phyloP scores from a whole-genome alignment of 2,113 vertebrate genomes.

The Phalacrocorax aristotelis region DNA sequence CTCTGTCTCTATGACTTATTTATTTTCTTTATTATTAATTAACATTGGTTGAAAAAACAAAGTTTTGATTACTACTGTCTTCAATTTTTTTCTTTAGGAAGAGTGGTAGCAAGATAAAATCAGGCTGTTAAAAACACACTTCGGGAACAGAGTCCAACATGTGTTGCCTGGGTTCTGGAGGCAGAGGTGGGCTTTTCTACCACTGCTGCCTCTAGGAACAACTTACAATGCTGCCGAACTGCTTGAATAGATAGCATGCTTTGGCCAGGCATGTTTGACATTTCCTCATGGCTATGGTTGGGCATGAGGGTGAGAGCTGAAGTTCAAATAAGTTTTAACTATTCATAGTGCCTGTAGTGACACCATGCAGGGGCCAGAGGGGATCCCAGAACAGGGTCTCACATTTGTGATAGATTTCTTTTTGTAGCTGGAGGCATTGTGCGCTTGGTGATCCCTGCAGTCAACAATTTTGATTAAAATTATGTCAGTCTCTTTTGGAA shows the following conservation, averaged over 20 bases:
- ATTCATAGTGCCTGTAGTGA: neutral
- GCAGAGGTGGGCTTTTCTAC: neutral
- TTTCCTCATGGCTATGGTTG: neutral
- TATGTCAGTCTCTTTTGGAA: neutral
- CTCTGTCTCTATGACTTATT: neutral
- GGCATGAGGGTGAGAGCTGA: neutral
- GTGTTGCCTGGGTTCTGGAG: neutral
- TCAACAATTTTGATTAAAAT: neutral
- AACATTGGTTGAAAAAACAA: neutral
- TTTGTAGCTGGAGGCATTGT: neutral
- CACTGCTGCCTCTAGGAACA: neutral
- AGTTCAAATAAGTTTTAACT: neutral
- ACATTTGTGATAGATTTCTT: neutral
- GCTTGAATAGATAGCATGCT: neutral
- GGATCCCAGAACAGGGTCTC: neutral
- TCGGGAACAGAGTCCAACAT: neutral
- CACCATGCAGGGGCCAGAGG: neutral
- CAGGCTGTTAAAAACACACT: neutral
- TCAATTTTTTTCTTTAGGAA: neutral
- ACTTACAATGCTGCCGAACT: neutral
- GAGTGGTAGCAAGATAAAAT: neutral
- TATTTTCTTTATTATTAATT: neutral
- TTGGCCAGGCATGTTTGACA: neutral
- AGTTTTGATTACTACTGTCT: neutral
- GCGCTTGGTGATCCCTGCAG: neutral